Base-by-base conservation (phyloP, 1,140 invertebrate species). In the Drosophila prosaltans region DNA sequence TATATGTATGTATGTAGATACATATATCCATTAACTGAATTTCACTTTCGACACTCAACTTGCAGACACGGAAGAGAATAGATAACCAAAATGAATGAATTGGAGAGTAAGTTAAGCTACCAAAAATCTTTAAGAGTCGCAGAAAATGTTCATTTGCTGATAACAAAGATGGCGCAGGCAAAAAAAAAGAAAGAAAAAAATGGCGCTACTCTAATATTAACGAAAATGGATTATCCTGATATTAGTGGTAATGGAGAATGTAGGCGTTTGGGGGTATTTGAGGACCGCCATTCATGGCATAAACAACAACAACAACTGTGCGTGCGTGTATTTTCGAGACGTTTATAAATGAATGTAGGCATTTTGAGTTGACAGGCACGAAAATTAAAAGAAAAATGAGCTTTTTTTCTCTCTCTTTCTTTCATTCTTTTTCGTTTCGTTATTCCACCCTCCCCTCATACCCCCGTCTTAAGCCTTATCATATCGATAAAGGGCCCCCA, bases 371-470 rank as follows among this genome's bases (percentile, higher is more conserved):
- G 88, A 91, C 88, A 91, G 88, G 74, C 88, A 91, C 88, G 88
- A 91, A 91, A 91, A 91, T 91, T 81, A 91, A 83, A 91, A 91
- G 88, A 91, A 91, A 91, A 91, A 91, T 89, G 84, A 84, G 84
- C 84, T 89, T 89, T 79, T 77, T 74, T 88, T 70, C 16, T 16
- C 16, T 16, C 16, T 36, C 32, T 36, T 9, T 45, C 24, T 51
- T 51, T 51, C 39, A 28, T 61, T 67, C 45, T 51, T 51, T 26
- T 51, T 74, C 65, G 60, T 55, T 70, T 65, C 74, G 57, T 61
- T 82, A 16, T 16, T 16, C 16, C 16, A 16, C 16, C 16, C 65
- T 57, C 36, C 45, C 60, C 67, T 61, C n/a, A n/a, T 45, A 11
- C 40, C 74, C 24, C 74, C 24, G 36, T 26, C 64, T 36, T 43